These are phyloP conservation scores for Chromoteleia sp. DNA, from an alignment of 2,888 invertebrate species.

Conservation along the genomic window DNA sequence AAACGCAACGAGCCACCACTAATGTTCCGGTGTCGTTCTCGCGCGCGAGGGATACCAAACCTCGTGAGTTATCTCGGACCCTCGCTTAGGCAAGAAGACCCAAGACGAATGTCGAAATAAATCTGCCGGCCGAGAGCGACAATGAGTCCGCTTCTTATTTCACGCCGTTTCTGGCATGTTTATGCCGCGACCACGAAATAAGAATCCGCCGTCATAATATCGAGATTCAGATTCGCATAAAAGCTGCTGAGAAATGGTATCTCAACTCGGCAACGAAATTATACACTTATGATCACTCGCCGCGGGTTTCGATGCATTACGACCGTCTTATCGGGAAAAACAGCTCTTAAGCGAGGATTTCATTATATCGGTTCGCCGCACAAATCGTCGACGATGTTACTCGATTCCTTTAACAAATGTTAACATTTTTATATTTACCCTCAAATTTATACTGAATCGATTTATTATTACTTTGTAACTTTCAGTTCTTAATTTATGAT, in stretches of 20 bases:
- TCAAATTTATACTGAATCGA: too few species aligned
- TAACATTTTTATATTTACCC: too few species aligned
- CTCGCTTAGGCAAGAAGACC: slow-evolving; percentile 73
- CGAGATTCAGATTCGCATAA: slow-evolving; percentile 65
- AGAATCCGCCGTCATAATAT: slow-evolving; percentile 68
- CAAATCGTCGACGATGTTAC: too few species aligned
- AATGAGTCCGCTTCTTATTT: slow-evolving; percentile 68
- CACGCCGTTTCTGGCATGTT: slow-evolving; percentile 66
- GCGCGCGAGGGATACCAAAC: slow-evolving; percentile 42
- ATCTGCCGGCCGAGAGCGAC: slow-evolving; percentile 73
- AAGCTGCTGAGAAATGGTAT: slow-evolving; percentile 46
- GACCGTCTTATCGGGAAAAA: slow-evolving; percentile 29
- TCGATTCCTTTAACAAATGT: too few species aligned
- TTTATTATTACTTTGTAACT: too few species aligned
- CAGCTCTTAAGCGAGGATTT: slow-evolving; percentile 5
- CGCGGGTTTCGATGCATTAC: slow-evolving; percentile 41
- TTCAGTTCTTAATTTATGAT: too few species aligned
- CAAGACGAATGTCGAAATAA: slow-evolving; percentile 78
- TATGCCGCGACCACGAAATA: slow-evolving; percentile 53
- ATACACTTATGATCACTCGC: slow-evolving; percentile 54
- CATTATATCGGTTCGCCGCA: slow-evolving; percentile 19
- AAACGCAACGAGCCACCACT: slow-evolving; percentile 79
- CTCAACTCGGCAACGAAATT: slow-evolving; percentile 37
- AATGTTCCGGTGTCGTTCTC: slow-evolving; percentile 74
- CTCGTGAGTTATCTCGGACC: slow-evolving; percentile 69